Evolutionary conservation across 2,888 invertebrate species (phyloP), one percentile per base, ranked within the genome.

Genomic region (Polietes domitor): DNA sequence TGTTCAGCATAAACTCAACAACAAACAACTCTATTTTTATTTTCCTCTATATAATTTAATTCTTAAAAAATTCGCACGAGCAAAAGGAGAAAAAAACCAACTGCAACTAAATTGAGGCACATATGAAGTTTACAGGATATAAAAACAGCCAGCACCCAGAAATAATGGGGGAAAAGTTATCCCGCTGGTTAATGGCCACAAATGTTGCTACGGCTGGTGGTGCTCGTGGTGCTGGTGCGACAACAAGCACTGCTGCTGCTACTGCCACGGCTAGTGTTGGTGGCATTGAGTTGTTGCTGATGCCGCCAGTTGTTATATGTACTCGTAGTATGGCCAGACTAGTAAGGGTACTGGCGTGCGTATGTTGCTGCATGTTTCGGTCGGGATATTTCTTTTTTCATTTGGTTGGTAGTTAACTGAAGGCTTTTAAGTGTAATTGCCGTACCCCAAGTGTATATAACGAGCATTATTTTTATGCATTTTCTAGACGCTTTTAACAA

Each of bases 371-470:
- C 12, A 10, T 7, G 37, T 7, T 37, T 37, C n/a, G n/a, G n/a
- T n/a, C n/a, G n/a, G 37, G n/a, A n/a, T n/a, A n/a, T n/a, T n/a
- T n/a, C n/a, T n/a, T n/a, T n/a, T n/a, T n/a, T n/a, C n/a, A 43
- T 68, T 68, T 87, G 87, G 87, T 72, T 65, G 78, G 50, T 79
- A 76, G 81, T 81, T 79, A 79, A 68, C 68, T 68, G 43, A 81
- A 79, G 84, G 89, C 88, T 89, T 89, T 89, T 88, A 89, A 88
- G 88, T 87, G 88, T 89, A 89, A 89, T 89, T 89, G 89, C 88
- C 87, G 88, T 81, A 86, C 83, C 86, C 84, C 86, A 82, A 83
- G 86, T 86, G 86, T 84, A 83, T 74, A 80, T 82, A 82, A 80
- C 80, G 83, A 70, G 85, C 26, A 83, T 75, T 75, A 85, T 80